phyloP scores from a whole-genome alignment of 2,797 vertebrate genomes.

The Nyctalus aviator region DNA sequence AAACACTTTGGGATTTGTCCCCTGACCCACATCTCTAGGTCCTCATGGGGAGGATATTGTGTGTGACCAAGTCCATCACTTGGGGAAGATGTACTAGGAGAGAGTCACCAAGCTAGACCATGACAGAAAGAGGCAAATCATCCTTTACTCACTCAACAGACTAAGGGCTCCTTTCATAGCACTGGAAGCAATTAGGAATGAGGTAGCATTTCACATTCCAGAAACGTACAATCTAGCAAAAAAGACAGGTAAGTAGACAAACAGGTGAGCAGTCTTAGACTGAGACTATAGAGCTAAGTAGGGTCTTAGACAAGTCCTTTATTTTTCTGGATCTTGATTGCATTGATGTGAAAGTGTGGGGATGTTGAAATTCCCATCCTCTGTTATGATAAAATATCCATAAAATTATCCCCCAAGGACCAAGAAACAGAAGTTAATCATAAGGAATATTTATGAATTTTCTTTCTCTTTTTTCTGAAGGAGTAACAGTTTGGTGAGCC shows the following conservation, averaged over 20 bases:
- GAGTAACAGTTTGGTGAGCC: not conserved
- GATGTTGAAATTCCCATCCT: not conserved
- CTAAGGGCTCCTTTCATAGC: not conserved
- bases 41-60: not conserved
- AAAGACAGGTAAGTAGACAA: not conserved
- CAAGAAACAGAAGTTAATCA: not conserved
- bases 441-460: not conserved
- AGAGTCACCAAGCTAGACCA: not conserved
- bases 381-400: not conserved
- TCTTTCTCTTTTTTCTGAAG: conserved; percentile 5
- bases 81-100: not conserved
- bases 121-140: not conserved
- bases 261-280: not conserved
- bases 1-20: not conserved
- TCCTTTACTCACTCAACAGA: conserved; percentile 33
- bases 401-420: not conserved
- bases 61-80: not conserved
- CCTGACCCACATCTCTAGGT: not conserved
- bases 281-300: not conserved
- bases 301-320: not conserved
- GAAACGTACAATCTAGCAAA: not conserved
- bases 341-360: not conserved
- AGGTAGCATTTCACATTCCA: not conserved
- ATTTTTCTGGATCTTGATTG: not conserved
- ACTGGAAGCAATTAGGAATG: not conserved